Base-by-base conservation (phyloP, 2,888 invertebrate species). In the Aquatica leii region DNA sequence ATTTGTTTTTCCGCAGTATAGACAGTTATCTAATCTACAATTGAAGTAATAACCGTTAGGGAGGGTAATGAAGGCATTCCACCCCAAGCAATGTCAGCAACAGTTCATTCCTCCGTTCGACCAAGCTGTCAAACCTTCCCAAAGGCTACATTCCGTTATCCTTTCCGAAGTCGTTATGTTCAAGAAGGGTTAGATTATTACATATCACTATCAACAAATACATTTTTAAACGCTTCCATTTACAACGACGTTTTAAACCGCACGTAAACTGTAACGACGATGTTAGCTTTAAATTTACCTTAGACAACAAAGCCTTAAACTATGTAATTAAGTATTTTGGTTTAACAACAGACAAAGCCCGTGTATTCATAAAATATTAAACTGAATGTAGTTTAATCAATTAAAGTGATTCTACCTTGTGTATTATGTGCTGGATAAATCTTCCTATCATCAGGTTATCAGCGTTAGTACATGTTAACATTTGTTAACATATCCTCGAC, bases 401-500 rank as follows among this genome's bases (percentile, higher is more conserved):
- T 15, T 46, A 41, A 46, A 54, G 50, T 63, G 59, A 35, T 59
- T 55, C 34, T 48, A 63, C 59, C 63, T 59, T 37, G 35, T 55
- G 17, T 35, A 51, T 50, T 41, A 57, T 46, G 18, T 58, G 48
- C 62, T 58, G 51, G 56, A 41, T 56, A 56, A 60, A 51, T 64
- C 55, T 64, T 62, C 24, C 52, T 60, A 62, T 59, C 65, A 43
- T 35, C 49, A 46, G 53, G 61, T 61, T 58, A 62, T 62, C 62
- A 65, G 61, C 62, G 51, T 65, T 54, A 62, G 65, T 58, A 62
- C 61, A 65, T 62, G 65, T 65, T 69, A 68, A 69, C 69, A 67
- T 65, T 67, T 69, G 70, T 67, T 68, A 70, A 70, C 70, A 69
- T 70, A 69, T 68, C 66, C 67, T 63, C 68, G 69, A 69, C 71